A percentile compares a stretch with the other conserved stretches of the same genome.
Evolutionary conservation across 2,113 vertebrate genomes (phyloP).

Genomic region (Oriolus oriolus): DNA sequence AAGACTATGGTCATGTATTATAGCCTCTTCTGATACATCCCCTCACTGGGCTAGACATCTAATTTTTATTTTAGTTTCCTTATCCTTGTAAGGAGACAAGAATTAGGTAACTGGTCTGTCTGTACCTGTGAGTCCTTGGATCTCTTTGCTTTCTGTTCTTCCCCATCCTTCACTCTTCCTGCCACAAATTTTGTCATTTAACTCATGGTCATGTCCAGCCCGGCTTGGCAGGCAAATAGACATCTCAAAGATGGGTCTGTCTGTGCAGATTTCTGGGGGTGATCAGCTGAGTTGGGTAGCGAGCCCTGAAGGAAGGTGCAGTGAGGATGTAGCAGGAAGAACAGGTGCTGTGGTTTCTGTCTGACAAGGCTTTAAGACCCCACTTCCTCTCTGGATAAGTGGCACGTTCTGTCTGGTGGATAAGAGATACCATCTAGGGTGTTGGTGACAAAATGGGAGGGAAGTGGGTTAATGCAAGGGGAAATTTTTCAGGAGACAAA

Average conservation of each 20-base stretch:
- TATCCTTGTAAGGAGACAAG: neutral
- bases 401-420: neutral
- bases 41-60: neutral
- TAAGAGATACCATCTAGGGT: neutral
- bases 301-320: neutral
- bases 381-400: neutral
- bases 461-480: neutral
- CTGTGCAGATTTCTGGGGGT: neutral
- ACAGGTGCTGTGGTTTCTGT: neutral
- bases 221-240: neutral
- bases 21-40: neutral
- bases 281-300: neutral
- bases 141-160: neutral
- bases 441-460: neutral
- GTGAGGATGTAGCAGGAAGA: neutral
- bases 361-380: neutral
- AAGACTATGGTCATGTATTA: neutral
- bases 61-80: neutral
- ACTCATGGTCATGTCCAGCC: neutral
- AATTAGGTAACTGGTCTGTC: neutral
- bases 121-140: neutral
- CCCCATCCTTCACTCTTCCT: neutral
- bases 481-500: neutral
- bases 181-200: neutral
- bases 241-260: neutral